These are phyloP conservation scores for Montipora foliosa DNA, from an alignment of 64 coral and sea anemone genomes.

Conservation along the genomic window DNA sequence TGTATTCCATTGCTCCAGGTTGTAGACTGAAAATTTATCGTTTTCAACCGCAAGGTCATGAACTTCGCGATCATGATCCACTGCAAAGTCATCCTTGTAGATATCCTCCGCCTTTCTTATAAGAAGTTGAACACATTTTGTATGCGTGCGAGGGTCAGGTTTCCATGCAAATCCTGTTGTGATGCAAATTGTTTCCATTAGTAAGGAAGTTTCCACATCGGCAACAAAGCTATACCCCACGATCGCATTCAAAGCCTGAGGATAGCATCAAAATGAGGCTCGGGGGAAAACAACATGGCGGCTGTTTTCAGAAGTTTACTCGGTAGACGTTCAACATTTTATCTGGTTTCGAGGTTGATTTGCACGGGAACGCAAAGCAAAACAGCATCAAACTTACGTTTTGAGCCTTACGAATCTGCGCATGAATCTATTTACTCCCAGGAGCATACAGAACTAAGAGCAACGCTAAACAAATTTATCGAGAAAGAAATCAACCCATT, in stretches of 20 bases:
- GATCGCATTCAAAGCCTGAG: background rate
- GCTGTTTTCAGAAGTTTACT: background rate
- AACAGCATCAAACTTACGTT: slow-evolving; percentile 26
- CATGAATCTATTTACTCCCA: slow-evolving; percentile 69
- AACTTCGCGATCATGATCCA: background rate
- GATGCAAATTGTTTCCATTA: background rate
- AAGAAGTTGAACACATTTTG: slow-evolving; percentile 26
- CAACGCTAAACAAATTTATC: slow-evolving; percentile 66
- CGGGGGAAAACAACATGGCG: background rate
- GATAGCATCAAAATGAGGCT: background rate
- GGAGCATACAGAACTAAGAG: slow-evolving; percentile 67
- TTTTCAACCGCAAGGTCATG: background rate
- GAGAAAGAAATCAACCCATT: slow-evolving; percentile 86
- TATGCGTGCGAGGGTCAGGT: background rate
- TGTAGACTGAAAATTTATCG: slow-evolving; percentile 22
- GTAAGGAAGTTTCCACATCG: background rate
- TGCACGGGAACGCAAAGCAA: slow-evolving; percentile 4
- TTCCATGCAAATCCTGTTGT: slow-evolving; percentile 43
- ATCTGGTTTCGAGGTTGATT: slow-evolving; percentile 23
- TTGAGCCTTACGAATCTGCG: slow-evolving; percentile 53
- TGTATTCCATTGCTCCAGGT: slow-evolving; percentile 34
- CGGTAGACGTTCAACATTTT: background rate
- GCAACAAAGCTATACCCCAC: background rate
- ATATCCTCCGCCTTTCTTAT: slow-evolving; percentile 35
- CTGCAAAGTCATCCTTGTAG: slow-evolving; percentile 6